Base-by-base conservation (phyloP, 1,140 invertebrate genomes). In the Steinernema khuongi region DNA sequence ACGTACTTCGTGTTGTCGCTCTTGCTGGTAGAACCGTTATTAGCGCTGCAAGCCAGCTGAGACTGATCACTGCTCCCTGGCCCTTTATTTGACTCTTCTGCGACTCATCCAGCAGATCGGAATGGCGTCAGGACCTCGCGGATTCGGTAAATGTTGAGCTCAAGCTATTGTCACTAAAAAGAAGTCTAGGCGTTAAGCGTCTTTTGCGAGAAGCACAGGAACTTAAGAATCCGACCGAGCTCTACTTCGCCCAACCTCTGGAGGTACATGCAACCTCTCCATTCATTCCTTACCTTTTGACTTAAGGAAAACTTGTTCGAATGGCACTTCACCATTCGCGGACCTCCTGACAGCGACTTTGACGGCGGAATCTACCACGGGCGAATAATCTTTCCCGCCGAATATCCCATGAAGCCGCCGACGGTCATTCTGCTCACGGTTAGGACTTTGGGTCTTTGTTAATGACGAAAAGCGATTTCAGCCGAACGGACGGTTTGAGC, bases 321-420 rank as follows among this genome's bases (percentile, higher is more conserved):
- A 86, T 97, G 95, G 95, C 95, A 97, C 87, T 97, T 97, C 86
- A 97, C 94, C 0, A 90, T 97, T 7, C 88, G 91, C 83, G 94
- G 94, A 17, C 93, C 93, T 30, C 89, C 89, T 32, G 91, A 91
- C 1, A 91, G 92, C 0, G 93, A 94, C 50, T 96, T 94, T 87
- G 91, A 93, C 79, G 91, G 83, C 11, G 88, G 88, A 17, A 83
- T 89, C 31, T 89, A 88, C 81, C 88, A 89, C 80, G 88, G 88
- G 2, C 88, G 94, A 79, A 96, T 97, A 85, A 87, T 95, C 69
- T 87, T 97, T 70, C 90, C 89, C 0, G 89, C 92, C 30, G 94
- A 97, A 80, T 97, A 97, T 87, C 95, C 95, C 1, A 96, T 97
- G 94, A 95, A 96, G 88, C 95, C 95, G 71, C 95, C 94, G 1